Evolutionary conservation across 2,113 vertebrate genomes (phyloP).

Genomic region (Leucosticte australis): DNA sequence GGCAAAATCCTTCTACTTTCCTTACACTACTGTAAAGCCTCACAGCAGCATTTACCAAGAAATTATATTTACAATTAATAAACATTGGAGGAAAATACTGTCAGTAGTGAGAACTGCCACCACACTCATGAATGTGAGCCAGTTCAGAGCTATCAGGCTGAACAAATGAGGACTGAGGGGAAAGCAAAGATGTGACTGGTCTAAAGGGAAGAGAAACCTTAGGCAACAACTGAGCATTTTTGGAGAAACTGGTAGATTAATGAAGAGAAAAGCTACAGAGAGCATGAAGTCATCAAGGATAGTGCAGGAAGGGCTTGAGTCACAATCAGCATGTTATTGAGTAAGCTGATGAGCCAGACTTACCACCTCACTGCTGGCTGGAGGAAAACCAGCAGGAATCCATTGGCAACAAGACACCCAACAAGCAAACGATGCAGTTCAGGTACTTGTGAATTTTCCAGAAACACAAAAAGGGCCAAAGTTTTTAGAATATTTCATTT

Average conservation of each 20-base stretch:
- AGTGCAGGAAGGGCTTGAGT: background rate
- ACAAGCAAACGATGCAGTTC: background rate
- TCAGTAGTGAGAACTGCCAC: background rate
- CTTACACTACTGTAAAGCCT: background rate
- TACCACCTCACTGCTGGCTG: background rate
- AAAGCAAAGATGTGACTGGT: background rate
- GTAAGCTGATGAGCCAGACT: slow-evolving; percentile 1
- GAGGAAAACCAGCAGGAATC: background rate
- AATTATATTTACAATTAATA: background rate
- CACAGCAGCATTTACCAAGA: background rate
- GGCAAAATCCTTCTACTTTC: background rate
- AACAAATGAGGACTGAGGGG: background rate
- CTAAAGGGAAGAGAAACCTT: background rate
- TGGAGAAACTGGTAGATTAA: background rate
- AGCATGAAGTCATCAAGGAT: background rate
- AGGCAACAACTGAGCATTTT: background rate
- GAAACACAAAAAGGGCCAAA: background rate
- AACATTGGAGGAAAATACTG: background rate
- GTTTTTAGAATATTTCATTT: background rate
- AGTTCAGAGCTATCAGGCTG: background rate
- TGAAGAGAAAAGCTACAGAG: background rate
- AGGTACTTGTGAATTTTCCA: background rate
- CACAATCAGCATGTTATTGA: background rate
- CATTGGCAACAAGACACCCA: background rate
- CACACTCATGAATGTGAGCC: background rate